Percentiles rank a stretch among this genome's conserved stretches.
These are phyloP conservation scores for Scomberomorus guttatus DNA, from an alignment of 2,797 vertebrate genomes.

Conservation along the genomic window DNA sequence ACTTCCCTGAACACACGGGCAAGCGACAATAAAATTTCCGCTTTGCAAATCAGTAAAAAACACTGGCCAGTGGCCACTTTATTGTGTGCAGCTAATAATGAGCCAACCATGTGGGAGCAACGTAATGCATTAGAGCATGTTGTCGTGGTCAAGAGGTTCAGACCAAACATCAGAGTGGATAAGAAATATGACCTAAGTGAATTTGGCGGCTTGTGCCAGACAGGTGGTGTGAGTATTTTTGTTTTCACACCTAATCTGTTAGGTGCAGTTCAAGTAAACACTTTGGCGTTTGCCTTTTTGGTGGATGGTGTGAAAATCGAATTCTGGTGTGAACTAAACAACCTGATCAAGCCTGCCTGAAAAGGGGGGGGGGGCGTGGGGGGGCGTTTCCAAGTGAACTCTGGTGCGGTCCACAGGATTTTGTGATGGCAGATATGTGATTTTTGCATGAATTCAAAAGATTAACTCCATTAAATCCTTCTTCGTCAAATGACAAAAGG, in stretches of 20 bases:
- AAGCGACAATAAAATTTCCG: neutral
- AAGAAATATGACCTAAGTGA: neutral
- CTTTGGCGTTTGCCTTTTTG: neutral
- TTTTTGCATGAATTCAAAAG: neutral
- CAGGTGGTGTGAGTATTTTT: neutral
- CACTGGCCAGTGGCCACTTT: neutral
- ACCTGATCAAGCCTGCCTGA: no score
- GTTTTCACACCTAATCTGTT: neutral
- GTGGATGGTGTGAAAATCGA: neutral
- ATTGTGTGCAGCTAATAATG: neutral
- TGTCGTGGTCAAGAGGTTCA: neutral
- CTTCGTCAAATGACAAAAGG: neutral
- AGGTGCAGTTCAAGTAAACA: neutral
- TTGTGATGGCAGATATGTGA: no score
- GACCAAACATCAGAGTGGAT: neutral
- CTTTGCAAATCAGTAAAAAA: neutral
- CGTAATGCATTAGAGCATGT: neutral
- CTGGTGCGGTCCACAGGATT: no score
- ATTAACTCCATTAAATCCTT: neutral
- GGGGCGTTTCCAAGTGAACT: no score
- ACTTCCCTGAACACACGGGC: neutral
- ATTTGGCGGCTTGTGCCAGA: neutral
- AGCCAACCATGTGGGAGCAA: neutral
- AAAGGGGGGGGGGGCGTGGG: no score
- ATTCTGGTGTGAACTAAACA: no score